Evolutionary conservation across 2,888 invertebrate genomes (phyloP).

Genomic region (Eledona agricola): DNA sequence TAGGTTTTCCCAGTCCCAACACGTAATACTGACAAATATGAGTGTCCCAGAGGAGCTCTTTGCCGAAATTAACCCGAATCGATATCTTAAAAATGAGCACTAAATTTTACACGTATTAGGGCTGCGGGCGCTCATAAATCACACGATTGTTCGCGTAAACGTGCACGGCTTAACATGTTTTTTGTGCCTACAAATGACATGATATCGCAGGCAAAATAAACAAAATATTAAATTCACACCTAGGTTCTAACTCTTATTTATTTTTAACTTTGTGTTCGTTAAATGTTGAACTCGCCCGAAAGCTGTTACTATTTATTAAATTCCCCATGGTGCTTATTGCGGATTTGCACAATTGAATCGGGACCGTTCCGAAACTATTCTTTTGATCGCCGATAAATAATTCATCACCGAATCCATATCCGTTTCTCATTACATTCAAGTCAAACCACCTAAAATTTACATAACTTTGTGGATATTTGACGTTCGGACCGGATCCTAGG

Average conservation of each 20-base stretch:
- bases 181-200: no score
- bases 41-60: neutral
- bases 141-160: slow-evolving; percentile 3
- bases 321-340: no score
- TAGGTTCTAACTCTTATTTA: no score
- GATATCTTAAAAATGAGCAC: slow-evolving; percentile 6
- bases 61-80: slow-evolving; percentile 3
- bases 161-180: neutral
- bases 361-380: slow-evolving; percentile 1
- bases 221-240: no score
- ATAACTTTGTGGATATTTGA: slow-evolving; percentile 32
- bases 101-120: neutral
- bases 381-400: slow-evolving; percentile 24
- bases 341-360: no score
- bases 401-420: slow-evolving; percentile 22
- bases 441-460: slow-evolving; percentile 30
- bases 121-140: slow-evolving; percentile 9
- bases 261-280: no score
- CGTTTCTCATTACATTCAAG: slow-evolving; percentile 28
- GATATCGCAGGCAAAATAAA: no score
- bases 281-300: no score
- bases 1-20: slow-evolving; percentile 3
- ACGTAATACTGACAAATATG: slow-evolving; percentile 11
- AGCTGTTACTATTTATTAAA: no score
- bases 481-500: slow-evolving; percentile 8